Conservation (phyloP, 2,113 vertebrate species). For the Oncorhynchus mykiss region DNA sequence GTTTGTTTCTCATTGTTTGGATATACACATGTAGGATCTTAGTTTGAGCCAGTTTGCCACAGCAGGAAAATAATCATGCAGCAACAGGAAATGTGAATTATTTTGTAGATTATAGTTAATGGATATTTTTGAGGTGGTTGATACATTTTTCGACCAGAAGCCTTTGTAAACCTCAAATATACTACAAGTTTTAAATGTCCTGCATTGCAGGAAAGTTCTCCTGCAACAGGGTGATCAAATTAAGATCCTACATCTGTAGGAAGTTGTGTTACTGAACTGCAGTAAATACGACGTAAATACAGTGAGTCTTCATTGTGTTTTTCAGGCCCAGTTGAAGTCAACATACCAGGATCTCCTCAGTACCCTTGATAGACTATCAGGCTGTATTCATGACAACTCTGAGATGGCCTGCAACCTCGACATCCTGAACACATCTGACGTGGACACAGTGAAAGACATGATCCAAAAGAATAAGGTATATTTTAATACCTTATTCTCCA, state of each 20-base stretch:
- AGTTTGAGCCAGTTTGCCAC: too few relatives aligned
- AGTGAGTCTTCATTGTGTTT: conserved; percentile 40
- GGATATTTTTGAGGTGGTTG: too few relatives aligned
- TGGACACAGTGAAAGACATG: conserved; percentile 68
- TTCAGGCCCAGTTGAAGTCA: conserved; percentile 79
- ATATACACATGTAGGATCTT: background rate
- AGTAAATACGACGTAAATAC: background rate
- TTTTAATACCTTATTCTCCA: background rate
- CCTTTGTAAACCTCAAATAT: too few relatives aligned
- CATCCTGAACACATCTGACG: conserved; percentile 49
- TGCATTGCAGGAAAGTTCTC: too few relatives aligned
- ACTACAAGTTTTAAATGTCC: too few relatives aligned
- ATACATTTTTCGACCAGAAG: too few relatives aligned
- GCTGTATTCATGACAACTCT: conserved; percentile 62
- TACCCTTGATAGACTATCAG: conserved; percentile 71
- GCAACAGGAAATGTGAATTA: too few relatives aligned
- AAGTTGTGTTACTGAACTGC: background rate
- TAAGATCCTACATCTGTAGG: too few relatives aligned
- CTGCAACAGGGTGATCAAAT: too few relatives aligned
- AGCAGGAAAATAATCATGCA: too few relatives aligned
- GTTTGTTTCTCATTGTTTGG: background rate
- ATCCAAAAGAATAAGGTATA: conserved; percentile 79
- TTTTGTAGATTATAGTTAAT: too few relatives aligned
- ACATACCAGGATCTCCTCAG: conserved; percentile 77
- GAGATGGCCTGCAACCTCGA: conserved; percentile 54